Percentiles rank a stretch among this genome's conserved stretches.
phyloP scores from a whole-genome alignment of 2,113 vertebrate species.

The Myotis yumanensis region DNA sequence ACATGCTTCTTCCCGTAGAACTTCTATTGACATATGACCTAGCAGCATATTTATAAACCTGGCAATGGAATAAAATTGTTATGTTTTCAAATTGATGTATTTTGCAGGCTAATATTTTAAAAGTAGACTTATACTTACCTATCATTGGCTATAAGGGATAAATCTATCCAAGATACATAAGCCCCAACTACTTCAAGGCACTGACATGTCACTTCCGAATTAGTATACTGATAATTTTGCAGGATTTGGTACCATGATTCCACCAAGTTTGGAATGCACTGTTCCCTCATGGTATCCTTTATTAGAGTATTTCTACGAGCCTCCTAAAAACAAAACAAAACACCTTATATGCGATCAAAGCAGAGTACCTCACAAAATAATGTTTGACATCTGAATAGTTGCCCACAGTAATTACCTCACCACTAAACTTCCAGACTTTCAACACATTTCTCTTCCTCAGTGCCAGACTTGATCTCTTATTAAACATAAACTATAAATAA shows the following conservation, averaged over 20 bases:
- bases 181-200: conserved; percentile 99
- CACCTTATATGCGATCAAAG: neutral
- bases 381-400: neutral
- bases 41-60: conserved; percentile 99
- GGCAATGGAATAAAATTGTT: conserved; percentile 42
- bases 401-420: neutral
- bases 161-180: conserved; percentile 99
- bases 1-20: conserved; percentile 97
- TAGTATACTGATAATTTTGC: conserved; percentile 93
- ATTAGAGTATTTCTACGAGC: conserved; percentile 95
- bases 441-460: conserved; percentile 36
- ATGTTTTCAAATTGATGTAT: neutral
- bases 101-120: neutral
- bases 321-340: conserved; percentile 85
- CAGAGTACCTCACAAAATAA: neutral
- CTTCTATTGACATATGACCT: conserved; percentile 98
- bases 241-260: conserved; percentile 99
- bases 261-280: conserved; percentile 96
- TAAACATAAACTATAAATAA: conserved; percentile 62
- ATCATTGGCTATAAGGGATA: conserved; percentile 98
- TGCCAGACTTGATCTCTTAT: conserved; percentile 38
- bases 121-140: conserved; percentile 83
- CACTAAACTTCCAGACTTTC: neutral
- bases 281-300: conserved; percentile 97
- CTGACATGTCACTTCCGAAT: conserved; percentile 98